phyloP scores from a whole-genome alignment of 2,113 vertebrate species.

The Cichladusa arquata region DNA sequence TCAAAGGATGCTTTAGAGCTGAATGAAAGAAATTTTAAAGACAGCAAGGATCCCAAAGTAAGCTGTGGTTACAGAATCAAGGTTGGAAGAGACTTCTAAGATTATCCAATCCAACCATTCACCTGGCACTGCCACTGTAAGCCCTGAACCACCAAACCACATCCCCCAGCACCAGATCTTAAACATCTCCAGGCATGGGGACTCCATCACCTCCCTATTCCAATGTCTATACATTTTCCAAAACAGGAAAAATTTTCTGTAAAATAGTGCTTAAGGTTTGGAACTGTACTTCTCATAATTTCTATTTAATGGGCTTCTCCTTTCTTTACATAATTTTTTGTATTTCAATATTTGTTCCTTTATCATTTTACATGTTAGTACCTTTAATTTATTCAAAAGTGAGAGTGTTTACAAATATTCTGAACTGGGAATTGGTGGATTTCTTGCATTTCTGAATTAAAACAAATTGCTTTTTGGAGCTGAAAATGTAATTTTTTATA shows the following conservation, averaged over 20 bases:
- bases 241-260: not conserved
- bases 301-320: not conserved
- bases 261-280: not conserved
- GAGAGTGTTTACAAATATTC: not conserved
- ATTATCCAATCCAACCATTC: rapidly evolving
- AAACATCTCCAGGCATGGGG: too few relatives aligned
- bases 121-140: not conserved
- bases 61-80: not conserved
- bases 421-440: not conserved
- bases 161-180: not conserved
- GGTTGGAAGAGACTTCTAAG: not conserved
- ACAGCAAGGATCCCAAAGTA: not conserved
- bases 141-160: not conserved
- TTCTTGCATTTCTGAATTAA: not conserved
- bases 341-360: not conserved
- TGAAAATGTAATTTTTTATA: not conserved
- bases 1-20: not conserved
- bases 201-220: not conserved
- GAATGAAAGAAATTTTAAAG: not conserved
- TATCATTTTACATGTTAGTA: not conserved
- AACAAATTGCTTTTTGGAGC: not conserved
- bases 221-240: not conserved
- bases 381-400: not conserved
- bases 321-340: not conserved
- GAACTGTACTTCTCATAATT: not conserved